Percentiles rank a stretch among this genome's conserved stretches.
phyloP scores from a whole-genome alignment of 1,140 invertebrate species.

The Nomia melanderi region DNA sequence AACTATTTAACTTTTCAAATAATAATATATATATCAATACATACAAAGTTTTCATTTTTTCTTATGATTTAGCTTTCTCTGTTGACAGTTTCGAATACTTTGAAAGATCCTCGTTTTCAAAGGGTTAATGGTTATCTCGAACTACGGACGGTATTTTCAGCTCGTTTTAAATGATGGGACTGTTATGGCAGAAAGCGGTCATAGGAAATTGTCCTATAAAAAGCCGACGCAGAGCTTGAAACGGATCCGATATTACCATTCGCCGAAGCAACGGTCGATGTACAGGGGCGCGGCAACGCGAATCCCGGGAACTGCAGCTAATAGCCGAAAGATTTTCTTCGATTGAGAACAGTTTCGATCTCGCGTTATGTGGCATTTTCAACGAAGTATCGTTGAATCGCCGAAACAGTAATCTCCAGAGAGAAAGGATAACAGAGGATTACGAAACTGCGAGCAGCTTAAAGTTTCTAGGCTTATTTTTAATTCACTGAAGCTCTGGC shows the following conservation, averaged over 20 bases:
- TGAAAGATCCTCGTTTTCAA: too few species aligned
- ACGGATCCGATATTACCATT: not conserved
- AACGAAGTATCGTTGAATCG: conserved; percentile 39
- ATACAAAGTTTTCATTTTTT: too few species aligned
- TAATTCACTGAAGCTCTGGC: conserved; percentile 29
- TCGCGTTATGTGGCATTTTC: conserved; percentile 6
- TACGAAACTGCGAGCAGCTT: conserved; percentile 22
- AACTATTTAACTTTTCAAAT: too few species aligned
- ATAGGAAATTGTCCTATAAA: not conserved
- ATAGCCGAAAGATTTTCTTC: conserved; percentile 25
- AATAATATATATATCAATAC: too few species aligned
- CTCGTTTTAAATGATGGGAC: too few species aligned
- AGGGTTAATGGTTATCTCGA: too few species aligned
- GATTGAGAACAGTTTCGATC: conserved; percentile 3
- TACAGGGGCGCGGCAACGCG: not conserved
- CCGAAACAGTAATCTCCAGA: not conserved
- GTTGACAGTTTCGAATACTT: too few species aligned
- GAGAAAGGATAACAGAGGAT: conserved; percentile 15
- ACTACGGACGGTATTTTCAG: too few species aligned
- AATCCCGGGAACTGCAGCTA: conserved; percentile 35
- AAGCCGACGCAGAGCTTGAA: not conserved
- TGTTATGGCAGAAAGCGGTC: not conserved
- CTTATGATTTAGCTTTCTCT: too few species aligned
- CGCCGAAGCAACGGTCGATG: not conserved
- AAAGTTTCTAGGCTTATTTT: conserved; percentile 39